Evolutionary conservation across 2,797 vertebrate genomes (phyloP).

Genomic region (Huso huso): DNA sequence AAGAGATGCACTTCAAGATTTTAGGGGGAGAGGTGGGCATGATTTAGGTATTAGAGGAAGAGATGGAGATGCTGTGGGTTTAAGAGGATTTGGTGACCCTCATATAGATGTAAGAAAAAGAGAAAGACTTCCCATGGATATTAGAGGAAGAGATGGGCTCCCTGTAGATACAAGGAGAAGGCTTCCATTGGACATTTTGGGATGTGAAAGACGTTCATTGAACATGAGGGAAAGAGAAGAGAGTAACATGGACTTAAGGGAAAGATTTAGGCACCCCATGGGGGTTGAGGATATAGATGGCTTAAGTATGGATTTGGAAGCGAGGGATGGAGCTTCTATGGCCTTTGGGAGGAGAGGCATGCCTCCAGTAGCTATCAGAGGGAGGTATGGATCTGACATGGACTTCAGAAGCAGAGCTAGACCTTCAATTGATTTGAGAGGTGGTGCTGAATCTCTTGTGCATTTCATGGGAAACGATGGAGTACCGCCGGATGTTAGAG

Average conservation of each 20-base stretch:
- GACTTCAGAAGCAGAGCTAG: conserved; percentile 78
- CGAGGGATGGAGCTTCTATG: conserved; percentile 48
- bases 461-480: conserved; percentile 73
- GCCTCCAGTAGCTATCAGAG: conserved; percentile 49
- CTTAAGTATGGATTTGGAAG: conserved; percentile 49
- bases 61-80: conserved; percentile 65
- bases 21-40: conserved; percentile 64
- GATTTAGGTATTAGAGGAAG: conserved; percentile 68
- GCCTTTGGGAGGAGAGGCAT: conserved; percentile 56
- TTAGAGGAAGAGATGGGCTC: conserved; percentile 58
- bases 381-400: conserved; percentile 63
- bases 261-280: conserved; percentile 50
- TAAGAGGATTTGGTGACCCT: conserved; percentile 62
- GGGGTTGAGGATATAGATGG: conserved; percentile 39
- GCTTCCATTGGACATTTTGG: conserved; percentile 47
- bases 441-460: conserved; percentile 71
- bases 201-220: conserved; percentile 28
- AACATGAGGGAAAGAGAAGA: conserved; percentile 26
- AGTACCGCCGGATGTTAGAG: conserved; percentile 59
- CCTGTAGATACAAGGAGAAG: conserved; percentile 55
- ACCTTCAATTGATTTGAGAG: conserved; percentile 65
- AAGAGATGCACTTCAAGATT: conserved; percentile 63
- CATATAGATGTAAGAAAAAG: conserved; percentile 76
- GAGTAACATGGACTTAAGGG: conserved; percentile 66
- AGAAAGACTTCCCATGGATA: conserved; percentile 59